Evolutionary conservation across 2,113 vertebrate species (phyloP).

Genomic region (Thryonomys swinderianus): DNA sequence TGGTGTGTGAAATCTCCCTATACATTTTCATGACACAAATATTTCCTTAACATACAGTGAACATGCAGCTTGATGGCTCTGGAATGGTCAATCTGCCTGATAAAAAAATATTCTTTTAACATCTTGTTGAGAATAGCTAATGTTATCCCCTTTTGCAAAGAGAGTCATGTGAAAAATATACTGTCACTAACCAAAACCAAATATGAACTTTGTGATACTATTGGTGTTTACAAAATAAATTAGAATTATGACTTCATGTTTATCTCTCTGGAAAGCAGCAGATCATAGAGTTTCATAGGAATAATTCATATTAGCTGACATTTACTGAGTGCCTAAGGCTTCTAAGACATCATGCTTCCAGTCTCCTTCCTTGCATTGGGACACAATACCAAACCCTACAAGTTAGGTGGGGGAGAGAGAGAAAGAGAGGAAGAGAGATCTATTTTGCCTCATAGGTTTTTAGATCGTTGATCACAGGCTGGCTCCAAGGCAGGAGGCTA

Average conservation of each 20-base stretch:
- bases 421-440: too few relatives aligned
- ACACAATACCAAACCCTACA: too few relatives aligned
- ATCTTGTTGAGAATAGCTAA: not conserved
- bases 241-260: not conserved
- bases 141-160: not conserved
- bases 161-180: not conserved
- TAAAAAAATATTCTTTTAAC: too few relatives aligned
- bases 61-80: not conserved
- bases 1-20: not conserved
- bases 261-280: not conserved
- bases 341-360: too few relatives aligned
- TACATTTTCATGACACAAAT: not conserved
- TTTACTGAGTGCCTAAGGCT: not conserved
- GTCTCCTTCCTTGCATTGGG: too few relatives aligned
- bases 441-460: too few relatives aligned
- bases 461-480: too few relatives aligned
- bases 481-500: too few relatives aligned
- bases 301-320: not conserved
- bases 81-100: not conserved
- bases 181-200: not conserved
- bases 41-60: not conserved
- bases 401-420: too few relatives aligned
- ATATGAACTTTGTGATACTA: not conserved
- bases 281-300: not conserved
- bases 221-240: not conserved